These are phyloP conservation scores for Penelope pileata DNA, from an alignment of 2,113 vertebrate genomes.

Conservation along the genomic window DNA sequence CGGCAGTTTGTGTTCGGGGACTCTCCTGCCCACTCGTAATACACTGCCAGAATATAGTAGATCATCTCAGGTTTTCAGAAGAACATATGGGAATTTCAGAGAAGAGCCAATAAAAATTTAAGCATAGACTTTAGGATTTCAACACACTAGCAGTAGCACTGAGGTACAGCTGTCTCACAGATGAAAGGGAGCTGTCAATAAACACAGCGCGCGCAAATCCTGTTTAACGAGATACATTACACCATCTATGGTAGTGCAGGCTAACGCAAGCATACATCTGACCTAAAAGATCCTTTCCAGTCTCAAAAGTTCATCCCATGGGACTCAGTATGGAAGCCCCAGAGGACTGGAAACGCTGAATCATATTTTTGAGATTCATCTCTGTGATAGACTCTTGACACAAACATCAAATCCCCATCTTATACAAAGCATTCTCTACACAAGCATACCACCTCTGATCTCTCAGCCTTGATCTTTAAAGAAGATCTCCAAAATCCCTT, in stretches of 20 bases:
- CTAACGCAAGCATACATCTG: slow-evolving; percentile 1
- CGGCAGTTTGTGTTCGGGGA: neutral
- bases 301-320: slow-evolving; percentile 1
- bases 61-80: neutral
- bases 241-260: neutral
- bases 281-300: slow-evolving; percentile 23
- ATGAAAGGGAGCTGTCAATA: slow-evolving; percentile 1
- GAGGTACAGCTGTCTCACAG: neutral
- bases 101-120: neutral
- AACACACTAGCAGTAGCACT: neutral
- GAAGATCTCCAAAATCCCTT: neutral
- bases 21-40: neutral
- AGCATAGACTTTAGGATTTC: neutral
- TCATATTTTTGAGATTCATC: neutral
- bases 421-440: neutral
- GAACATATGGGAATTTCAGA: neutral
- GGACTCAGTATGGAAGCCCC: neutral
- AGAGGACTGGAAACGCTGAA: neutral
- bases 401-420: neutral
- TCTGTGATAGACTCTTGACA: neutral
- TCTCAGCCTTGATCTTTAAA: neutral
- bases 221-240: neutral
- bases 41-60: neutral
- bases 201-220: slow-evolving; percentile 7
- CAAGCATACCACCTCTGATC: neutral